A percentile compares a stretch with the other conserved stretches of the same genome.
Evolutionary conservation across 2,797 vertebrate genomes (phyloP).

Genomic region (Nannoperca obscura): DNA sequence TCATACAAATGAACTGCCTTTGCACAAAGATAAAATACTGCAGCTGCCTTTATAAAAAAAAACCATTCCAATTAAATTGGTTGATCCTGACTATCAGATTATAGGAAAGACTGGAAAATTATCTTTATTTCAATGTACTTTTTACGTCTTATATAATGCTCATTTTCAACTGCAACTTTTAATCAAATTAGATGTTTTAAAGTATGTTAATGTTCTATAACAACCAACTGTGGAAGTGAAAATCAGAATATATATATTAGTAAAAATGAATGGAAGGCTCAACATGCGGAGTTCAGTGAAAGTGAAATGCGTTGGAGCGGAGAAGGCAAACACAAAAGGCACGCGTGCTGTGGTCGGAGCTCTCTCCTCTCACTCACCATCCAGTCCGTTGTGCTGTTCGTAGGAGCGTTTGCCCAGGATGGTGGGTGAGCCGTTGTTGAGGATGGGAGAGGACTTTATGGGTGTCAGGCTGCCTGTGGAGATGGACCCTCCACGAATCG

Average conservation of each 20-base stretch:
- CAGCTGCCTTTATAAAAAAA: too few species aligned
- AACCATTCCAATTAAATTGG: too few species aligned
- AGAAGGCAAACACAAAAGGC: neutral
- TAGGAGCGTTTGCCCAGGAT: conserved; percentile 98
- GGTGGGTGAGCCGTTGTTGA: conserved; percentile 97
- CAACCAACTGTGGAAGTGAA: neutral
- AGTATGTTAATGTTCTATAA: neutral
- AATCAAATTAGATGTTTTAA: neutral
- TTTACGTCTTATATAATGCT: neutral
- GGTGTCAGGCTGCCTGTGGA: conserved; percentile 92
- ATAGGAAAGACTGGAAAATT: neutral
- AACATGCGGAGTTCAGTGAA: neutral
- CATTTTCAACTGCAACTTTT: neutral
- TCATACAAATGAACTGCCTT: neutral
- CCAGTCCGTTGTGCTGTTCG: conserved; percentile 97
- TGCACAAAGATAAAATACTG: too few species aligned
- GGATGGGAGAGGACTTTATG: conserved; percentile 93
- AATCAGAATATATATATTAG: neutral
- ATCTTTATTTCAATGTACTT: neutral
- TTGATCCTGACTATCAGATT: neutral
- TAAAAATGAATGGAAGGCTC: neutral
- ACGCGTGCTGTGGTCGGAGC: neutral
- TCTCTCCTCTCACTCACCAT: conserved; percentile 83
- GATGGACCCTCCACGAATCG: conserved; percentile 85
- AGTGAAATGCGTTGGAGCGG: neutral